Evolutionary conservation across 2,888 invertebrate genomes (phyloP).

Genomic region (Macrosoma leucophasiata): DNA sequence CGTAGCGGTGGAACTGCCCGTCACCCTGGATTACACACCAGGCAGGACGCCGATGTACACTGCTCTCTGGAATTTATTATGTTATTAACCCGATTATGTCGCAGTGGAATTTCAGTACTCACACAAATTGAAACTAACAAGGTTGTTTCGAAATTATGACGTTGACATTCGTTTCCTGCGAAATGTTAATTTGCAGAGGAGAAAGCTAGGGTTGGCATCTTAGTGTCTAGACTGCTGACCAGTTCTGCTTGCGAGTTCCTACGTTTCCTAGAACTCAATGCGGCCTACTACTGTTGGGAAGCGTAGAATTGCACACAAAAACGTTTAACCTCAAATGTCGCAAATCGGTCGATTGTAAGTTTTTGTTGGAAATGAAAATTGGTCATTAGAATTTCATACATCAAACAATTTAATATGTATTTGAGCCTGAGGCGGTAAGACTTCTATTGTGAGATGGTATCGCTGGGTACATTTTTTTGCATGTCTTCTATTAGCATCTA

Average conservation of each 20-base stretch:
- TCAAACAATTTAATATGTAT: not conserved
- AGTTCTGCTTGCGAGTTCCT: slow-evolving; percentile 36
- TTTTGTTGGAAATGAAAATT: too few relatives aligned
- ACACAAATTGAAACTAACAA: slow-evolving; percentile 24
- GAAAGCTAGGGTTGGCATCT: slow-evolving; percentile 23
- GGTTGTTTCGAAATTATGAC: slow-evolving; percentile 19
- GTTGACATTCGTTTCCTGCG: slow-evolving; percentile 18
- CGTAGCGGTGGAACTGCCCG: slow-evolving; percentile 34
- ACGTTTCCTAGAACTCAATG: slow-evolving; percentile 32
- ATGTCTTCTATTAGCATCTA: slow-evolving; percentile 14
- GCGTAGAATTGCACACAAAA: slow-evolving; percentile 26
- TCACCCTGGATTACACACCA: slow-evolving; percentile 43
- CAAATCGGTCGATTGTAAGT: slow-evolving; percentile 5
- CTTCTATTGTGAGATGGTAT: not conserved
- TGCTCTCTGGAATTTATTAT: slow-evolving; percentile 28
- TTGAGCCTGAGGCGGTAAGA: not conserved
- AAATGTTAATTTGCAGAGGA: slow-evolving; percentile 13
- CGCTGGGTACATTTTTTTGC: slow-evolving; percentile 1
- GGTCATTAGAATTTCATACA: not conserved
- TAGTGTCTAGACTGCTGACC: slow-evolving; percentile 30
- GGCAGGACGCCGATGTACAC: slow-evolving; percentile 32
- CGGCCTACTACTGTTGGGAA: slow-evolving; percentile 33
- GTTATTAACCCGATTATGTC: slow-evolving; percentile 34
- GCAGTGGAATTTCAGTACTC: slow-evolving; percentile 26
- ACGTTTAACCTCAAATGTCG: slow-evolving; percentile 19